These are phyloP conservation scores for rabbit (Oryctolagus cuniculus) DNA, from an alignment of 2,113 vertebrate genomes.

Conservation along the genomic window mOryCun1.1 NC_091434.1:54560501-54561000, in stretches of 20 bases:
- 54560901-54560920: conserved; percentile 77
- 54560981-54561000: conserved; percentile 71
- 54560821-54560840: conserved; percentile 78
- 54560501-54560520: conserved; percentile 51
- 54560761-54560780: conserved; percentile 76
- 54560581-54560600: conserved; percentile 75
- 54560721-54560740: conserved; percentile 81
- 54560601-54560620: conserved; percentile 17
- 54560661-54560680: conserved; percentile 76
- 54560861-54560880: conserved; percentile 75
- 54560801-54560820: conserved; percentile 73
- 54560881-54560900: conserved; percentile 70
- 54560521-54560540: conserved; percentile 51
- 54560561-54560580: conserved; percentile 79
- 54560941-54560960: conserved; percentile 72
- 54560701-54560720: conserved; percentile 78
- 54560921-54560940: conserved; percentile 72
- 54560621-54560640: neutral
- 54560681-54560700: conserved; percentile 73
- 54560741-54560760: conserved; percentile 76
- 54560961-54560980: conserved; percentile 79
- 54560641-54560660: conserved; percentile 53
- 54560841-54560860: conserved; percentile 80
- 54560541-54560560: conserved; percentile 76
- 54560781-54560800: conserved; percentile 77